phyloP scores from a whole-genome alignment of 2,797 vertebrate species.

The Characodon lateralis region DNA sequence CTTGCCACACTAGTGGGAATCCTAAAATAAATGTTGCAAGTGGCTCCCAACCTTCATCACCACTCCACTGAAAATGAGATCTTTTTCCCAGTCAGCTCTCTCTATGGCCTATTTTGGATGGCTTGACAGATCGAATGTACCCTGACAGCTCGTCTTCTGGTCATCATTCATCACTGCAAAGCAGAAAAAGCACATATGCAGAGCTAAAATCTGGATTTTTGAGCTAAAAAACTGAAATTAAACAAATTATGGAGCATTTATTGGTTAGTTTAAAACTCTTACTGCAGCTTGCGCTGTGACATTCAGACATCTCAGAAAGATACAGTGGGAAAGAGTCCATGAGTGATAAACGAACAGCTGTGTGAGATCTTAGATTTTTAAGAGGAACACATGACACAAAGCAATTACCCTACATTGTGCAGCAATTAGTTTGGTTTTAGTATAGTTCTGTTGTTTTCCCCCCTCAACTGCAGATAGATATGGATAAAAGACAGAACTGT shows the following conservation, averaged over 20 bases:
- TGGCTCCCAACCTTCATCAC: constrained; percentile 79
- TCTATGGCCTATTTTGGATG: constrained; percentile 77
- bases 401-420: constrained; percentile 82
- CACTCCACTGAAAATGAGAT: constrained; percentile 81
- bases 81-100: constrained; percentile 81
- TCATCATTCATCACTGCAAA: constrained; percentile 41
- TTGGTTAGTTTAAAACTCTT: constrained; percentile 49
- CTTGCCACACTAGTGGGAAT: constrained; percentile 82
- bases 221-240: background rate
- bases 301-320: constrained; percentile 61
- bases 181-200: constrained; percentile 20
- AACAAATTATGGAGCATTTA: constrained; percentile 23
- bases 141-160: constrained; percentile 66
- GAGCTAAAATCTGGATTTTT: constrained; percentile 15
- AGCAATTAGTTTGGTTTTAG: constrained; percentile 82
- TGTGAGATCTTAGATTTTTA: constrained; percentile 69
- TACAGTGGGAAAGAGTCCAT: constrained; percentile 61
- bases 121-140: constrained; percentile 76
- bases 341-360: constrained; percentile 64
- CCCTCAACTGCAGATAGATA: constrained; percentile 81
- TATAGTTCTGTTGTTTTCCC: constrained; percentile 77
- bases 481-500: constrained; percentile 79
- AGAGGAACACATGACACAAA: constrained; percentile 78
- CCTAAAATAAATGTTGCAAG: constrained; percentile 87
- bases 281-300: constrained; percentile 52